phyloP scores from a whole-genome alignment of 2,797 vertebrate species.

The Sebastes goodei region DNA sequence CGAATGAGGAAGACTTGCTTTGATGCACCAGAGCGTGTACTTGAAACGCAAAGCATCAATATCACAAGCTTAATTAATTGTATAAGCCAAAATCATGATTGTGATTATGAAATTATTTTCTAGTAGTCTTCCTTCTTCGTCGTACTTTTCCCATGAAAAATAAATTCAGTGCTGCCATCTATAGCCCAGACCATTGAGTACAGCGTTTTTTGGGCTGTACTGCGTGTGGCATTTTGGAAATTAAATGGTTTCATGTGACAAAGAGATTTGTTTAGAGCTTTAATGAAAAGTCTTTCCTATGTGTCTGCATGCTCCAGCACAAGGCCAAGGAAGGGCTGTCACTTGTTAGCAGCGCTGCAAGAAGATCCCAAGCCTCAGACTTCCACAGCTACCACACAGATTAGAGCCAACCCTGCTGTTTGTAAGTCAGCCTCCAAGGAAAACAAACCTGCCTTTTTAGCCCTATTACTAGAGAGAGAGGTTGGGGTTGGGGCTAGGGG shows the following conservation, averaged over 20 bases:
- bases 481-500: not conserved
- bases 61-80: not conserved
- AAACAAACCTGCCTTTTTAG: slow-evolving; percentile 74
- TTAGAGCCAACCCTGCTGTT: slow-evolving; percentile 63
- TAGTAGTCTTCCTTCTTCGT: not conserved
- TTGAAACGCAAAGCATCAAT: not conserved
- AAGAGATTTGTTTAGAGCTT: slow-evolving; percentile 36
- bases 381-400: slow-evolving; percentile 60
- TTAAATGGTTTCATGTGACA: slow-evolving; percentile 29
- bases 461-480: slow-evolving; percentile 37
- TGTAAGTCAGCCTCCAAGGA: slow-evolving; percentile 67
- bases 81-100: not conserved
- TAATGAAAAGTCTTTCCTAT: slow-evolving; percentile 44
- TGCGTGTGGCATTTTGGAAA: not conserved
- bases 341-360: slow-evolving; percentile 29
- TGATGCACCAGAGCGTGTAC: not conserved
- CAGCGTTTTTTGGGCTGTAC: not conserved
- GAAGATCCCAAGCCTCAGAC: slow-evolving; percentile 50
- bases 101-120: not conserved
- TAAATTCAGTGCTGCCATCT: slow-evolving; percentile 4
- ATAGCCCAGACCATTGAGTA: not conserved
- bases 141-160: not conserved
- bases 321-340: slow-evolving; percentile 22
- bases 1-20: not conserved
- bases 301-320: not conserved